Percentiles rank a stretch among this genome's conserved stretches.
Conservation (phyloP, 2,888 invertebrate genomes). For the Drosophila buzzatii region DNA sequence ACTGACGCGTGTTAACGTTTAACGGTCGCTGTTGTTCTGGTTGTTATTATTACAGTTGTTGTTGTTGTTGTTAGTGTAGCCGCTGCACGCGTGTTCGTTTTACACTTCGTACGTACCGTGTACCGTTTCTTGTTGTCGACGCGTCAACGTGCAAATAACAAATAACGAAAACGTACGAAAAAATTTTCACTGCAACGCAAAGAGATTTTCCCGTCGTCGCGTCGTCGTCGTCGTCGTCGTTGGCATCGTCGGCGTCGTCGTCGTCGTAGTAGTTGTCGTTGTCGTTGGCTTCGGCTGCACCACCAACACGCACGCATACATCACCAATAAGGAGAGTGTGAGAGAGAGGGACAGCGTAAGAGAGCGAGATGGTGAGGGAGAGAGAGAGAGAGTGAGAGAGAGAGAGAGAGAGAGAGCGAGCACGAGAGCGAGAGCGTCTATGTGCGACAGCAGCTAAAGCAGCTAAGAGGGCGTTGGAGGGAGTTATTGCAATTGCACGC, state of each 20-base stretch:
- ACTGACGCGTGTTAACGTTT: constrained; percentile 55
- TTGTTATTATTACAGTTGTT: constrained; percentile 19
- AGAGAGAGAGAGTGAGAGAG: constrained; percentile 12
- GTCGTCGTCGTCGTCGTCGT: constrained; percentile 59
- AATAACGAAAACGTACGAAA: constrained; percentile 82
- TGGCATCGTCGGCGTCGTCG: constrained; percentile 30
- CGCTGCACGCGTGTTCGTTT: constrained; percentile 58
- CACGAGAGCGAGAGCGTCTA: constrained; percentile 15
- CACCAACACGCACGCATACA: constrained; percentile 53
- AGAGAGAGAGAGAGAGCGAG: constrained; percentile 7
- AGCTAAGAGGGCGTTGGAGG: constrained; percentile 32
- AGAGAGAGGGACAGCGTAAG: constrained; percentile 24
- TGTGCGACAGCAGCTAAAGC: constrained; percentile 18
- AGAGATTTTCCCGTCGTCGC: constrained; percentile 78
- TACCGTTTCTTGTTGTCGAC: constrained; percentile 79
- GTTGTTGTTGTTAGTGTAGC: constrained; percentile 38
- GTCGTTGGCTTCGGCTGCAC: constrained; percentile 66
- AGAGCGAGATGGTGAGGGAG: constrained; percentile 28
- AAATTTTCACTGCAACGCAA: constrained; percentile 79
- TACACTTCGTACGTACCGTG: constrained; percentile 53
- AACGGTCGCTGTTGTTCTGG: constrained; percentile 41
- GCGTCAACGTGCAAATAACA: constrained; percentile 84
- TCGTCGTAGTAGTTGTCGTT: constrained; percentile 16
- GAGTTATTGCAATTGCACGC: constrained; percentile 61
- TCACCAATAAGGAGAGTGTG: constrained; percentile 36